Evolutionary conservation across 2,797 vertebrate genomes (phyloP).

Genomic region (Argentina silus): DNA sequence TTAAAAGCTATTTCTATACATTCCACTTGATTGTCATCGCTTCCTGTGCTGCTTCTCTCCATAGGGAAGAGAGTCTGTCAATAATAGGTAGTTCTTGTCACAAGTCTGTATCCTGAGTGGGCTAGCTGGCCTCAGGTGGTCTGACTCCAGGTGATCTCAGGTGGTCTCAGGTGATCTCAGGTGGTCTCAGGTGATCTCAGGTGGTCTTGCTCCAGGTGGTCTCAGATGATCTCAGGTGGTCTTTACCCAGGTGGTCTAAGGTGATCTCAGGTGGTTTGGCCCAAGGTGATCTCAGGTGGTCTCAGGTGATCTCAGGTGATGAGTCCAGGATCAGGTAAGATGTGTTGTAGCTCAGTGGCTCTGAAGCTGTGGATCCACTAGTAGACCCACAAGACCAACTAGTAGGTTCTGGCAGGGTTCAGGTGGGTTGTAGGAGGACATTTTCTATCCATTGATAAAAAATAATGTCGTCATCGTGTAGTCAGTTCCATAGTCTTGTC

Average conservation of each 20-base stretch:
- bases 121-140: constrained; percentile 1
- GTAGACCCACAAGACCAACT: too few relatives aligned
- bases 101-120: constrained; percentile 31
- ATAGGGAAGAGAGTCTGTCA: constrained; percentile 29
- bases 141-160: not conserved
- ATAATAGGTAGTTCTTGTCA: constrained; percentile 66
- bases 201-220: not conserved
- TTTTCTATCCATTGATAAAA: too few relatives aligned
- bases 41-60: constrained; percentile 31
- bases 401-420: too few relatives aligned
- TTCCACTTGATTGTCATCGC: constrained; percentile 48
- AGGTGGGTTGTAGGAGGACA: too few relatives aligned
- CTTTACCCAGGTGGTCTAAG: constrained; percentile 3
- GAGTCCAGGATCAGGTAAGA: constrained; percentile 14
- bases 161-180: not conserved
- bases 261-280: not conserved
- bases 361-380: too few relatives aligned
- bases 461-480: too few relatives aligned
- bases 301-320: not conserved
- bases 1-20: constrained; percentile 33
- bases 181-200: not conserved
- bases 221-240: constrained; percentile 11
- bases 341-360: not conserved
- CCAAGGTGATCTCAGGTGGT: not conserved
- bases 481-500: too few relatives aligned